Conservation (phyloP, 2,113 vertebrate genomes). For the Chiloscyllium plagiosum region DNA sequence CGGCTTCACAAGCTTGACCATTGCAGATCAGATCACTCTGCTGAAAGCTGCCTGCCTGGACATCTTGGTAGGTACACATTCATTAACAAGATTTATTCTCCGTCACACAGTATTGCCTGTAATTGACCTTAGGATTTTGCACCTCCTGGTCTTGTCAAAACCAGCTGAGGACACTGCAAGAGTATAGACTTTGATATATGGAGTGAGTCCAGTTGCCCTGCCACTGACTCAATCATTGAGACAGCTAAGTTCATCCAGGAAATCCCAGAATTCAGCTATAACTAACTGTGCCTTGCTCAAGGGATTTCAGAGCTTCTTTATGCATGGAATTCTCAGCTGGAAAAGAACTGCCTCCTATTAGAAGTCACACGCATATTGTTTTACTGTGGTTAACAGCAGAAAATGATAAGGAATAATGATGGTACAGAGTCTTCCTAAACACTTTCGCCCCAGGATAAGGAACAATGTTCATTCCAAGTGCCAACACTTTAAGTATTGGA, state of each 20-base stretch:
- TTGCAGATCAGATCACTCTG: constrained; percentile 91
- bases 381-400: neutral
- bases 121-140: constrained; percentile 47
- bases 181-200: constrained; percentile 43
- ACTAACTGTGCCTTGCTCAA: constrained; percentile 33
- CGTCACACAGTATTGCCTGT: constrained; percentile 42
- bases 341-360: constrained; percentile 41
- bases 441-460: neutral
- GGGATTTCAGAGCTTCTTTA: neutral
- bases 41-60: constrained; percentile 91
- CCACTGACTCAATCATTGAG: constrained; percentile 1
- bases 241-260: constrained; percentile 37
- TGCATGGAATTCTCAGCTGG: constrained; percentile 37
- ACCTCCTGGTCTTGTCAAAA: constrained; percentile 45
- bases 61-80: constrained; percentile 72
- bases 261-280: constrained; percentile 35
- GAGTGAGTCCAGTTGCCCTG: constrained; percentile 31
- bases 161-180: constrained; percentile 43
- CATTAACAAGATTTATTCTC: constrained; percentile 15
- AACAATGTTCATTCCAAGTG: neutral
- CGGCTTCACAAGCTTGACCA: constrained; percentile 88
- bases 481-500: neutral
- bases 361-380: constrained; percentile 7
- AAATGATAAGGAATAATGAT: neutral
- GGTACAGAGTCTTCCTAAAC: neutral